These are phyloP conservation scores for Vollenhovia emeryi DNA, from an alignment of 1,140 invertebrate genomes.

Conservation along the genomic window DNA sequence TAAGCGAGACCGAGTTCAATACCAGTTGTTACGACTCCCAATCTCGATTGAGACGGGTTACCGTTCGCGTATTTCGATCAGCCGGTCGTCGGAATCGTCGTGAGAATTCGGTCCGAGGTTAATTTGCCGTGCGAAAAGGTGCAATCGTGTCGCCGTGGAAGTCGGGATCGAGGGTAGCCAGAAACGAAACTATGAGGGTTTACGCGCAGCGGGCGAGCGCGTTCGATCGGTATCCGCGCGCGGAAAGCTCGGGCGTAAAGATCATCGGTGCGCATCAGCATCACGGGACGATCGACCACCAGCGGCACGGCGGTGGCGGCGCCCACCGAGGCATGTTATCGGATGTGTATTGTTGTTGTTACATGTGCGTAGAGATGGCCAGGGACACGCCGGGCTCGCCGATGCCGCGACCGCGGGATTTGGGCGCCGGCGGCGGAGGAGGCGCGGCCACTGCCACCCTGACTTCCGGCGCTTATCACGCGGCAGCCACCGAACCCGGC, in stretches of 20 bases:
- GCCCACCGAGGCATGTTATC: constrained; percentile 54
- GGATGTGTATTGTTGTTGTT: constrained; percentile 71
- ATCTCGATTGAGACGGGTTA: not conserved
- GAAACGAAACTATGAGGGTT: constrained; percentile 63
- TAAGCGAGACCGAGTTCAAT: constrained; percentile 3
- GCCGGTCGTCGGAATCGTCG: not conserved
- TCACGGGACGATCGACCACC: not conserved
- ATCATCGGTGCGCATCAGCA: not conserved
- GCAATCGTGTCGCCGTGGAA: not conserved
- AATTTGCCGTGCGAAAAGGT: not conserved
- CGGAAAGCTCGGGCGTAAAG: not conserved
- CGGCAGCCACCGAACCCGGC: constrained; percentile 67
- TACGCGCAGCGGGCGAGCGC: constrained; percentile 67
- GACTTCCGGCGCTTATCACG: constrained; percentile 82
- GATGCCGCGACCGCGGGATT: constrained; percentile 84
- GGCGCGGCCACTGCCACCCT: constrained; percentile 75
- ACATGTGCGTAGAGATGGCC: constrained; percentile 86
- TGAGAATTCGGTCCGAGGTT: not conserved
- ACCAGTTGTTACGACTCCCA: not conserved
- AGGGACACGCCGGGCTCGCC: constrained; percentile 87
- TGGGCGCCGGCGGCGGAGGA: constrained; percentile 77
- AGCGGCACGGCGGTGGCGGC: not conserved
- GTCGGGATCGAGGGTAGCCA: not conserved
- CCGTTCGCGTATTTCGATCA: not conserved
- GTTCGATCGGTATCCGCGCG: constrained; percentile 67